Base-by-base conservation (phyloP, 2,888 invertebrate species). In the Micropterix aruncella region DNA sequence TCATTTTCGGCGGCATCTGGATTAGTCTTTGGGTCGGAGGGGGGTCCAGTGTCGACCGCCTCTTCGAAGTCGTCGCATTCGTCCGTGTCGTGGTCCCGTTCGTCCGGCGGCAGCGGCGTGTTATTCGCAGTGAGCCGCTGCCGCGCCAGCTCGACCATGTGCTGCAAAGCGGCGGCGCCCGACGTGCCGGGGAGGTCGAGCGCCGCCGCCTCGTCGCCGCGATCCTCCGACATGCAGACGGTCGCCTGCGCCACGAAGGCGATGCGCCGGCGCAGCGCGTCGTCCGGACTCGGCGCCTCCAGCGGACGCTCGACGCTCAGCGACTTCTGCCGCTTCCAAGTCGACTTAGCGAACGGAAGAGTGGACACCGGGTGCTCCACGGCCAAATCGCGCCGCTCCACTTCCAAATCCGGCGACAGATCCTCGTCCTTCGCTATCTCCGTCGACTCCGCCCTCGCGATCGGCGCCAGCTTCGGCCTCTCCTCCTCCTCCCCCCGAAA, bases 211-310 rank as follows among this genome's bases (percentile, higher is more conserved):
- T 53, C 62, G 50, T 58, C 73, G 55, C 61, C 69, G 60, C 55
- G 62, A 38, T 75, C 75, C 58, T 74, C 74, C 52, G 75, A 72
- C 40, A 70, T 54, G 52, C 64, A 66, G 16, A 68, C 60, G 1
- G 73, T 68, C 44, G 70, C 61, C 51, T 75, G 75, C 47, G 72
- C 65, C 44, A 75, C 71, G 55, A 75, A 75, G 38, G 67, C 67
- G 45, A 74, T 68, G 16, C 74, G 67, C 7, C 75, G 65, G 43
- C 70, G 62, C 49, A 64, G 52, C 43, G 70, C 63, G 55, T 59
- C 66, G 49, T 63, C 68, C 37, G 70, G 65, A 44, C 67, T 68
- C 48, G 69, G 68, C 53, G 66, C 65, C 55, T 70, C 71, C 42
- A 62, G 56, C 3, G 61, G 61, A 50, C 61, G 63, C 52, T 58